Conservation (phyloP, 2,797 vertebrate genomes). For the Nannoperca obscura region DNA sequence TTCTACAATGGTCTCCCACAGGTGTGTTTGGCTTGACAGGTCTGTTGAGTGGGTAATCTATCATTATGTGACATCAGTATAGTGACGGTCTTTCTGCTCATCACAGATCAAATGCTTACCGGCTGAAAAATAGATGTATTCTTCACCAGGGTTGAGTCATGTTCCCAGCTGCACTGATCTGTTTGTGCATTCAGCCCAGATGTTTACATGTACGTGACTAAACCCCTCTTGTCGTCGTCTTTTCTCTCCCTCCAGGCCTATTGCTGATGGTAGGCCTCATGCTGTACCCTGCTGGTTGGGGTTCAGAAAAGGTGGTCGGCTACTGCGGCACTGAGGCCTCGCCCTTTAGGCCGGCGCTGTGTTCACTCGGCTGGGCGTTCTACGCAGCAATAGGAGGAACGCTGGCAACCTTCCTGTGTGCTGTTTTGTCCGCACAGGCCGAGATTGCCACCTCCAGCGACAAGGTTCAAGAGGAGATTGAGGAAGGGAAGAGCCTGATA, state of each 20-base stretch:
- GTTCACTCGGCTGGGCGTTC: conserved; percentile 96
- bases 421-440: conserved; percentile 95
- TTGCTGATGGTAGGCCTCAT: conserved; percentile 96
- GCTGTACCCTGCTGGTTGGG: conserved; percentile 97
- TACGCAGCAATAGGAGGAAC: conserved; percentile 95
- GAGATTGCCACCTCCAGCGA: conserved; percentile 98
- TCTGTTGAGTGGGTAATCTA: conserved; percentile 21
- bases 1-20: conserved; percentile 18
- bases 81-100: background rate
- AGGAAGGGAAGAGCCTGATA: conserved; percentile 96
- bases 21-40: conserved; percentile 19
- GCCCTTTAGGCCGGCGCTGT: conserved; percentile 91
- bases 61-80: conserved; percentile 43
- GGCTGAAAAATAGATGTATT: conserved; percentile 40
- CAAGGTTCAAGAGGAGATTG: conserved; percentile 98
- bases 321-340: conserved; percentile 93
- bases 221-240: conserved; percentile 19
- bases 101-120: conserved; percentile 46
- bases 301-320: conserved; percentile 90
- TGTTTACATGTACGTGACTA: conserved; percentile 51
- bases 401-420: conserved; percentile 92
- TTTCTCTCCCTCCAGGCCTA: conserved; percentile 86
- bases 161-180: conserved; percentile 49
- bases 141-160: conserved; percentile 45
- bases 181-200: conserved; percentile 16